Evolutionary conservation across 2,888 invertebrate genomes (phyloP), one percentile per base, ranked within the genome.

Genomic region (Epirrhoe tristata): DNA sequence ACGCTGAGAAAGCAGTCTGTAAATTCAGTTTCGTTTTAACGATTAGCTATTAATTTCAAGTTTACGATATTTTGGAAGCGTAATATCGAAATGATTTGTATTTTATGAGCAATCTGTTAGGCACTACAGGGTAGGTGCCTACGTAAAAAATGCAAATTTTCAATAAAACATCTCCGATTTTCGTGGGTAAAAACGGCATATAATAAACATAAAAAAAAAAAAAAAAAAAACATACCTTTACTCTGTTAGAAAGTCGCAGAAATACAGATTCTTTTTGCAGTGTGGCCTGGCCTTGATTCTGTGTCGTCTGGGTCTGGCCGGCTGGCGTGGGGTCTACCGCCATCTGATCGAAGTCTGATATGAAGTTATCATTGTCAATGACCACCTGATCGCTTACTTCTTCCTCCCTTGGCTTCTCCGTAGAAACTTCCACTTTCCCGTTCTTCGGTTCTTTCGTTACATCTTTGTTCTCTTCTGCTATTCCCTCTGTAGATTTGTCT

Each of bases 241-340:
- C 98, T 82, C 99, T 96, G 88, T 99, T 99, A 67, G 98, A 98
- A 66, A 99, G 95, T 74, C 99, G 95, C 83, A 99, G 95, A 86
- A 99, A 98, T n/a, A 99, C 98, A 7, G 98, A 98, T 88, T 99
- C 99, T 79, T 98, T 98, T 81, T 97, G 97, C 66, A 93, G 84
- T 17, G 88, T 86, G 34, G 83, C 78, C 72, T 87, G 90, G 10
- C 81, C 86, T 72, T 85, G 90, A 66, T 89, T 87, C 63, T 91
- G 89, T 64, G 80, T 89, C 14, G 80, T 89, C 14, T 77, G 82
- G 1, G 81, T 71, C 1, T 76, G 83, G 12, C 91, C 93, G 32
- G 93, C 82, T 0, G 92, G 91, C 14, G 88, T 84, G 3, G 92
- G 93, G 46, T 91, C 91, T 51, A 90, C 89, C 12, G 90, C 90